A percentile compares a stretch with the other conserved stretches of the same genome.
These are phyloP conservation scores for Echinarachnius parma DNA, from an alignment of 53 echinoderm and acorn worm species.

Conservation along the genomic window DNA sequence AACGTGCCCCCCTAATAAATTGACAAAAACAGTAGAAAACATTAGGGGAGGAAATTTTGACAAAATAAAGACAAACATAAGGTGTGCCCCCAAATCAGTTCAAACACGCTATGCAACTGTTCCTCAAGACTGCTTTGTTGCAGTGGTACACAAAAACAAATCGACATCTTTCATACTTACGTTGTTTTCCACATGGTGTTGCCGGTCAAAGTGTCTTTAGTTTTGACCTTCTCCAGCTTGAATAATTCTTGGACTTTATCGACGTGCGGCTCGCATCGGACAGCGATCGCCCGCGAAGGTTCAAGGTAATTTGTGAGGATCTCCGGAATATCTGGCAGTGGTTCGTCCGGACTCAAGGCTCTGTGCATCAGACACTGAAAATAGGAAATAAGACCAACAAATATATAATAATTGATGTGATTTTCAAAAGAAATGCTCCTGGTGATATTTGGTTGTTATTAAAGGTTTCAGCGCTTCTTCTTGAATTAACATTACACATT, in stretches of 20 bases:
- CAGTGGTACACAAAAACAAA: background rate
- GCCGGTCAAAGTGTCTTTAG: conserved; percentile 53
- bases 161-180: conserved; percentile 39
- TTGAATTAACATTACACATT: too few species aligned
- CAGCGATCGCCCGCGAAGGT: conserved; percentile 54
- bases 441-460: too few species aligned
- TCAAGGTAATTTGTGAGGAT: conserved; percentile 50
- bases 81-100: too few species aligned
- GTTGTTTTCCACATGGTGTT: conserved; percentile 69
- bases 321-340: conserved; percentile 54
- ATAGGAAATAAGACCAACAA: too few species aligned
- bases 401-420: too few species aligned
- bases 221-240: conserved; percentile 75
- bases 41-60: too few species aligned
- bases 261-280: conserved; percentile 53
- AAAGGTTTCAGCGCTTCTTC: too few species aligned
- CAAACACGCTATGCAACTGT: too few species aligned
- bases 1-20: background rate
- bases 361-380: conserved; percentile 84
- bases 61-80: too few species aligned
- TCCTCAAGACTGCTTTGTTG: too few species aligned
- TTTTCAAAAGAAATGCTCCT: too few species aligned
- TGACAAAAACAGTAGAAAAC: too few species aligned
- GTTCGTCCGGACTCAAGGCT: conserved; percentile 64
- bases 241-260: conserved; percentile 68